These are phyloP conservation scores for Rhagophthalmus giganteus DNA, from an alignment of 2,888 invertebrate genomes.

Conservation along the genomic window DNA sequence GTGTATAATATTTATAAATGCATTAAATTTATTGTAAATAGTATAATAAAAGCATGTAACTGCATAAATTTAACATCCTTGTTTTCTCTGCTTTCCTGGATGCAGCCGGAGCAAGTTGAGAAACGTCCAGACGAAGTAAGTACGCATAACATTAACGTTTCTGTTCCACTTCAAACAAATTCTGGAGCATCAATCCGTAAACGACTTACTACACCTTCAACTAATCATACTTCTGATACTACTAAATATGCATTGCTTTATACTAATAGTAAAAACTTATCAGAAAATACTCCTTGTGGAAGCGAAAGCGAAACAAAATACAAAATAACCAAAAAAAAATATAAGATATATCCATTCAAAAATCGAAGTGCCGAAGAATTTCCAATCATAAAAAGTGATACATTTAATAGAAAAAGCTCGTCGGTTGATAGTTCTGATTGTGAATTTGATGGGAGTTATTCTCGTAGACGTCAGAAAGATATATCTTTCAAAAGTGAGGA, in stretches of 20 bases:
- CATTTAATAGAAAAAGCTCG: slow-evolving; percentile 38
- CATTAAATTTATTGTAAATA: no score
- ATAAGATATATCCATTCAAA: slow-evolving; percentile 40
- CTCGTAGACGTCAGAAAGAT: slow-evolving; percentile 40
- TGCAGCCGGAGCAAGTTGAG: slow-evolving; percentile 53
- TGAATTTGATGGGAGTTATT: slow-evolving; percentile 42
- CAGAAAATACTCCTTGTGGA: slow-evolving; percentile 17
- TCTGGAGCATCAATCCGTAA: slow-evolving; percentile 35
- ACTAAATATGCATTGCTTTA: slow-evolving; percentile 19
- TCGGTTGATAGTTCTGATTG: slow-evolving; percentile 50
- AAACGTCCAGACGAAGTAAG: slow-evolving; percentile 54
- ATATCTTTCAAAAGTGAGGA: slow-evolving; percentile 48
- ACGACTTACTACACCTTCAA: slow-evolving; percentile 31
- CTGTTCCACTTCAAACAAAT: slow-evolving; percentile 42
- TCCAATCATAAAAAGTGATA: slow-evolving; percentile 32
- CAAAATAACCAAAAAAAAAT: slow-evolving; percentile 26
- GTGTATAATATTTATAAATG: no score
- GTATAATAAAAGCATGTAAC: slow-evolving; percentile 7
- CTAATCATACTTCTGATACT: slow-evolving; percentile 14
- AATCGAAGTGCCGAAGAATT: slow-evolving; percentile 47
- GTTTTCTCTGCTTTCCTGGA: slow-evolving; percentile 43
- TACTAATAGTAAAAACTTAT: slow-evolving; percentile 14
- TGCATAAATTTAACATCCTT: slow-evolving; percentile 31
- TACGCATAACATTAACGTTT: slow-evolving; percentile 44
- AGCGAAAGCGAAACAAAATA: slow-evolving; percentile 19